Conservation (phyloP, 92 coral and sea anemone species). For the Epizoanthus stellaris region DNA sequence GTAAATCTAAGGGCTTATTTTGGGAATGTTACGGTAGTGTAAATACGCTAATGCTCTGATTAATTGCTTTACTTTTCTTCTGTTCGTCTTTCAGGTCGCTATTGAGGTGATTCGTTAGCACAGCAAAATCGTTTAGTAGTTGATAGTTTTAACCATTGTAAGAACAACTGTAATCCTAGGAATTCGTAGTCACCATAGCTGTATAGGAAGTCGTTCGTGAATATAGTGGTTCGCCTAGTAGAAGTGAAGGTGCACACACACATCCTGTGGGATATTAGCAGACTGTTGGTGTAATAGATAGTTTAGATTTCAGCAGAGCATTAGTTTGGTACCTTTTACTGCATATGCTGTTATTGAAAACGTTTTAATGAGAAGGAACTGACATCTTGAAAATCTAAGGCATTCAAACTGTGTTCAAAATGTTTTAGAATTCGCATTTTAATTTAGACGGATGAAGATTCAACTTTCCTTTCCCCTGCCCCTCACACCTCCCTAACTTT, state of each 20-base stretch:
- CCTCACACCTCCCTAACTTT: neutral
- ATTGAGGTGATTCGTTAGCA: conserved; percentile 33
- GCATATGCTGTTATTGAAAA: neutral
- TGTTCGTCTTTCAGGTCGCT: conserved; percentile 57
- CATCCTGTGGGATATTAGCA: neutral
- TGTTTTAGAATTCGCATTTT: too few relatives aligned
- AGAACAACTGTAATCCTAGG: conserved; percentile 11
- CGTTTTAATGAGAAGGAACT: neutral
- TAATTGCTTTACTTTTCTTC: neutral
- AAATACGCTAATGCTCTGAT: neutral
- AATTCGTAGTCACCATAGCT: too few relatives aligned
- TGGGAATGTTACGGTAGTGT: neutral
- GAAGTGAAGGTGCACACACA: neutral
- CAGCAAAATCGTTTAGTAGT: neutral
- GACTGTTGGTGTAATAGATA: neutral
- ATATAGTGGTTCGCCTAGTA: neutral
- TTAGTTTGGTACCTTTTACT: neutral
- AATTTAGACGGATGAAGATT: too few relatives aligned
- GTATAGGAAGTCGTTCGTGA: too few relatives aligned
- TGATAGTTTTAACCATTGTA: conserved; percentile 21
- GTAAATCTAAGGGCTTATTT: too few relatives aligned
- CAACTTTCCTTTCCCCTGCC: too few relatives aligned
- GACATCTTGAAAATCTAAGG: conserved; percentile 3
- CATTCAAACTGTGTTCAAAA: too few relatives aligned
- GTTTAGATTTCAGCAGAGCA: neutral